Evolutionary conservation across 2,113 vertebrate genomes (phyloP), one percentile per base, ranked within the genome.

Genomic region (Pelusios castaneus): DNA sequence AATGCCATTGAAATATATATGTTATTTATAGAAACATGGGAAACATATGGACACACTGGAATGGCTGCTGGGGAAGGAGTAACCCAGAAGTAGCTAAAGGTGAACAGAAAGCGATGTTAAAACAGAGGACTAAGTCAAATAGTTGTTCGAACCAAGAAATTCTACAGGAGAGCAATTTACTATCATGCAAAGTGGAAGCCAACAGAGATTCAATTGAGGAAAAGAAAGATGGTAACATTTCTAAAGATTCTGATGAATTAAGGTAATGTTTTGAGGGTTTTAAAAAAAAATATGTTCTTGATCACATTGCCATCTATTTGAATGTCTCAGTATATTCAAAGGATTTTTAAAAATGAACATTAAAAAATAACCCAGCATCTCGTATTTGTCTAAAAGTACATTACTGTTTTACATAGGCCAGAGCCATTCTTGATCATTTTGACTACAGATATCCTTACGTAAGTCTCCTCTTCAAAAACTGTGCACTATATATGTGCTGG

Each of bases 291-390:
- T 43, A 38, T 3, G 21, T 34, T 70, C 1, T 9, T 25, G 19
- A 54, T 10, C 4, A 45, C 63, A 86, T 13, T 91, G 79, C 1
- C 10, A 60, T 19, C 3, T 0, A 0, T n/a, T 6, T 90, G 11
- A 45, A 51, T 16, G 58, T 67, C 34, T 67, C 34, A 67, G 31
- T n/a, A 67, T 67, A 67, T 67, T 67, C 60, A 10, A 63, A n/a
- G 8, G 14, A n/a, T 60, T 60, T 60, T 60, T 16, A 17, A 60
- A 60, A 60, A 60, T 34, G 27, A 58, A 34, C 17, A n/a, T 63
- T 63, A 16, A 63, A 63, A 34, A 63, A 34, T 34, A 63, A 67
- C 60, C 31, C 60, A 67, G 60, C 34, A 67, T 8, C 31, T 31
- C n/a, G 3, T 63, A 19, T 63, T 63, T 67, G 34, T 67, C 60